Conservation (phyloP, 2,113 vertebrate species). For the Tyto alba region DNA sequence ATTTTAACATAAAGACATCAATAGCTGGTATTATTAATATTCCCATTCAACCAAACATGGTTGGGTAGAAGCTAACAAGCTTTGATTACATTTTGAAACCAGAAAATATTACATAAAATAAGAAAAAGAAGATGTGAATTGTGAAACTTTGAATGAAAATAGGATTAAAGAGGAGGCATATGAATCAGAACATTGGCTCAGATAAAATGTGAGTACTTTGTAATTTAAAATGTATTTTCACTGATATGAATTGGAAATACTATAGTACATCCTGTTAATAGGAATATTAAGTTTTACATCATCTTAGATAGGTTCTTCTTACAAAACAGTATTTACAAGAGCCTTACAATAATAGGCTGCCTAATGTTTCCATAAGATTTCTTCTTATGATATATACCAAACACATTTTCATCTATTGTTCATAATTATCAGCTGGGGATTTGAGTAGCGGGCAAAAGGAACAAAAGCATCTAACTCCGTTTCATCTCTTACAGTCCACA, state of each 20-base stretch:
- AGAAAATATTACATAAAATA: slow-evolving; percentile 34
- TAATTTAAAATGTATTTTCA: slow-evolving; percentile 39
- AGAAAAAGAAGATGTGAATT: slow-evolving; percentile 14
- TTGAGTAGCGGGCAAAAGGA: not conserved
- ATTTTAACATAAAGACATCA: slow-evolving; percentile 65
- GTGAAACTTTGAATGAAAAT: slow-evolving; percentile 36
- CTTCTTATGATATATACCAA: slow-evolving; percentile 29
- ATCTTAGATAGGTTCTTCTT: slow-evolving; percentile 24
- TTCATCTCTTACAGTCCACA: not conserved
- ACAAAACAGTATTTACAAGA: slow-evolving; percentile 48
- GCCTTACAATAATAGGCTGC: slow-evolving; percentile 29
- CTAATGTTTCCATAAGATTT: slow-evolving; percentile 42
- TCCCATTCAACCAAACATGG: slow-evolving; percentile 46
- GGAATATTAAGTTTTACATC: slow-evolving; percentile 57
- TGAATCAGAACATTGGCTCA: slow-evolving; percentile 21
- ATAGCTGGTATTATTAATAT: slow-evolving; percentile 57
- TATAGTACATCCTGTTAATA: slow-evolving; percentile 32
- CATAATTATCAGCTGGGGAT: not conserved
- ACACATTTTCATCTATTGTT: slow-evolving; percentile 36
- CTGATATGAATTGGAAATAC: slow-evolving; percentile 14
- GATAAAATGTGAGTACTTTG: slow-evolving; percentile 8
- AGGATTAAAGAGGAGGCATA: slow-evolving; percentile 25
- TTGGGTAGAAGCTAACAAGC: slow-evolving; percentile 40
- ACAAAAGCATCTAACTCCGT: not conserved
- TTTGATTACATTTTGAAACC: slow-evolving; percentile 46